Evolutionary conservation across 2,113 vertebrate genomes (phyloP), one percentile per base, ranked within the genome.

Genomic region (Isurus oxyrinchus): DNA sequence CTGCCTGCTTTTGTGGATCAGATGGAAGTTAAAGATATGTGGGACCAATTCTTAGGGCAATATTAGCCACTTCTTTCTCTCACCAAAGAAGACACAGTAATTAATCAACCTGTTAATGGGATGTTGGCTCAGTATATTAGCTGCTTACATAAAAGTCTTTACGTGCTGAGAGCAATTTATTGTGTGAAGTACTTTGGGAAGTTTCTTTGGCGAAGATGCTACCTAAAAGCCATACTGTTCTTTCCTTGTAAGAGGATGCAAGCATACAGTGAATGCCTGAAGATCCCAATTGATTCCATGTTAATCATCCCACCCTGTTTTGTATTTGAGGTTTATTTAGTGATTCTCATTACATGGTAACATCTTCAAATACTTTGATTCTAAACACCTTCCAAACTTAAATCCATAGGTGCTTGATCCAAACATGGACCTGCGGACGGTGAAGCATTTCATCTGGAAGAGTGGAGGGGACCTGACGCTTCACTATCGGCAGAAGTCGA

Each of bases 381-480:
- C 27, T 59, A 57, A 35, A 8, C 27, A 90, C 88, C 35, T 61
- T n/a, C 6, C 14, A 21, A 93, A 5, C 31, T n/a, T 61, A 59
- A 84, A 19, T 11, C 0, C 61, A 40, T 87, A 99, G 99, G 99
- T 99, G 97, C 98, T 99, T 97, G 99, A 99, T 97, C 99, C 99
- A 11, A 99, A 99, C 97, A 99, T 99, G 99, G 99, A 99, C 98
- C 99, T 99, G 97, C 98, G 99, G 95, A 99, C 99, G 63, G 98
- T 98, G 96, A 98, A 98, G 96, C 98, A 98, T 97, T 99, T 99
- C 98, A 99, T 99, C 97, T 99, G 99, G 99, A 99, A 99, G 98
- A 99, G 99, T 0, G 99, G 99, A 0, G 99, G 99, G 1, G 99
- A 99, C 97, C 98, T 99, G 97, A 99, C 99, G 0, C 99, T 99